phyloP scores from a whole-genome alignment of 2,888 invertebrate species.

The Cephus spinipes region DNA sequence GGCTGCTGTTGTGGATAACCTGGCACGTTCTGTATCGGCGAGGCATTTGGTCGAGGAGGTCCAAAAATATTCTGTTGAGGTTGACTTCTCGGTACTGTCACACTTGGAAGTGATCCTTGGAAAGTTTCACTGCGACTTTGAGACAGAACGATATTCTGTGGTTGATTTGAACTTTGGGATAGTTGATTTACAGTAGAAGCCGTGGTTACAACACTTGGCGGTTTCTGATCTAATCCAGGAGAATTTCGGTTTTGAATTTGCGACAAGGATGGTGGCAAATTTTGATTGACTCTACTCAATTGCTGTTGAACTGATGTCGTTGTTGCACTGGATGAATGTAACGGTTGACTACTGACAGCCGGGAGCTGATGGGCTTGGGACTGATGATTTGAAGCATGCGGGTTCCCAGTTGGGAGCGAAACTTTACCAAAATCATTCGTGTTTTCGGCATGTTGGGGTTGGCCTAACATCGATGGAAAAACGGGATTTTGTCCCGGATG shows the following conservation, averaged over 20 bases:
- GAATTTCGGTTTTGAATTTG: slow-evolving; percentile 12
- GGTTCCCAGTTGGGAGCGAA: background rate
- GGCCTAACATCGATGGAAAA: background rate
- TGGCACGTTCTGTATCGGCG: slow-evolving; percentile 3
- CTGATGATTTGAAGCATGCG: background rate
- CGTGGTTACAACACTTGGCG: slow-evolving; percentile 7
- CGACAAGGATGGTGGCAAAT: slow-evolving; percentile 4
- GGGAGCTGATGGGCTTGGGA: background rate
- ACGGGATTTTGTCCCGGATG: slow-evolving; percentile 12
- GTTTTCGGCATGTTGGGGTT: slow-evolving; percentile 1
- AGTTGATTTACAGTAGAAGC: slow-evolving; percentile 2
- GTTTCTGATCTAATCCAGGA: background rate
- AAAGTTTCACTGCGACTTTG: background rate
- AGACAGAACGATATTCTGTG: slow-evolving; percentile 12
- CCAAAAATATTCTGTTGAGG: slow-evolving; percentile 22
- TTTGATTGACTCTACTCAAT: slow-evolving; percentile 15
- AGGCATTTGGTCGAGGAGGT: background rate
- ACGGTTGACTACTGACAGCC: background rate
- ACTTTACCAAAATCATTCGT: background rate
- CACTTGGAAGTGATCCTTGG: slow-evolving; percentile 5
- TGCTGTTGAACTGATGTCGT: background rate
- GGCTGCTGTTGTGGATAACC: slow-evolving; percentile 14
- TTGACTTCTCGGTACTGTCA: slow-evolving; percentile 16
- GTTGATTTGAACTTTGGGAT: slow-evolving; percentile 13
- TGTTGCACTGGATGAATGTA: background rate